phyloP scores from a whole-genome alignment of 1,140 invertebrate species.

The Drosophila cardini region DNA sequence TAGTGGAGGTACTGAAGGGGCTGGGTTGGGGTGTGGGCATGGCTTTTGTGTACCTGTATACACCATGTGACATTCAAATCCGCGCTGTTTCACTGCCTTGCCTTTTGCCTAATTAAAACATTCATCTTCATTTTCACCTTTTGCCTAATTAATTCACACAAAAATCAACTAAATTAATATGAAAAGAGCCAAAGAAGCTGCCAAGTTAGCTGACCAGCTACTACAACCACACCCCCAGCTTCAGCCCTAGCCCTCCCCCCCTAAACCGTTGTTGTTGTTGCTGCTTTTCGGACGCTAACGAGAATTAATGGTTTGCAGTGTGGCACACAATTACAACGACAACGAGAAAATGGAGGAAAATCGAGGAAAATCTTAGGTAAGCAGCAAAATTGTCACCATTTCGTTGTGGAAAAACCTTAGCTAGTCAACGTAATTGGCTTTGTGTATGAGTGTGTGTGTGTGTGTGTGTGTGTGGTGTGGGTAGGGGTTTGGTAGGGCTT shows the following conservation, averaged over 20 bases:
- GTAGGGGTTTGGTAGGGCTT: no score
- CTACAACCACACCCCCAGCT: constrained; percentile 1
- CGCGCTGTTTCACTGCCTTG: constrained; percentile 53
- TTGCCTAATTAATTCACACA: constrained; percentile 84
- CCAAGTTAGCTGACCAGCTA: constrained; percentile 70
- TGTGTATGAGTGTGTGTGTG: constrained; percentile 35
- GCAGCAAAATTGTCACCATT: constrained; percentile 76
- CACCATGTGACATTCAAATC: constrained; percentile 74
- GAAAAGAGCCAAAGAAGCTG: constrained; percentile 81
- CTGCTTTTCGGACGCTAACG: constrained; percentile 79
- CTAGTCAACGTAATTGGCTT: constrained; percentile 71
- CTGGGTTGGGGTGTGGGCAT: background rate
- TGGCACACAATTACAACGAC: constrained; percentile 84
- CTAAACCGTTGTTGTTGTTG: constrained; percentile 46
- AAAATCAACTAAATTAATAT: constrained; percentile 84
- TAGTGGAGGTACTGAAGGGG: background rate
- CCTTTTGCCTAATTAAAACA: constrained; percentile 80
- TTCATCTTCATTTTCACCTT: constrained; percentile 85
- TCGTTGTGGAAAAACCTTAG: constrained; percentile 62
- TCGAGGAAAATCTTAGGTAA: constrained; percentile 75
- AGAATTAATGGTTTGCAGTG: constrained; percentile 85
- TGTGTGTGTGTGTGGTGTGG: background rate
- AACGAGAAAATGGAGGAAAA: background rate
- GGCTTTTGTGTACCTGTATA: constrained; percentile 1
- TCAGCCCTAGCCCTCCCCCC: background rate